phyloP scores from a whole-genome alignment of 2,888 invertebrate species.

The Baronia brevicornis region DNA sequence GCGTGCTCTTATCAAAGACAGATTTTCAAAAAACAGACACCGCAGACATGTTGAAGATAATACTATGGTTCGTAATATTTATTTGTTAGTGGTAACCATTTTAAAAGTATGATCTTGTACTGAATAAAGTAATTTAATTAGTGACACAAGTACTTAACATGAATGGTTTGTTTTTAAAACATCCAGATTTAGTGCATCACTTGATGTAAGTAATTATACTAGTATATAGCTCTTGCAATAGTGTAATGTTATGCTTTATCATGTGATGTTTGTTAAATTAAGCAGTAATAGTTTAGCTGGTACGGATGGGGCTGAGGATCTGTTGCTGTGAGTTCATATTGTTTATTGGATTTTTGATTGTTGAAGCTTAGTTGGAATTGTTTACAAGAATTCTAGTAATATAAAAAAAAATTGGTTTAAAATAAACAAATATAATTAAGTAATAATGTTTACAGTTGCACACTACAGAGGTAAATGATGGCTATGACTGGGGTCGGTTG shows the following conservation, averaged over 20 bases:
- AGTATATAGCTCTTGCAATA: too few relatives aligned
- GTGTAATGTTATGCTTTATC: too few relatives aligned
- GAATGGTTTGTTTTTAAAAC: too few relatives aligned
- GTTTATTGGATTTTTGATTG: too few relatives aligned
- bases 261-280: too few relatives aligned
- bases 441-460: slow-evolving; percentile 76
- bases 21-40: slow-evolving; percentile 79
- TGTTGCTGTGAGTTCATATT: too few relatives aligned
- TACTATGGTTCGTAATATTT: slow-evolving; percentile 77
- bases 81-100: slow-evolving; percentile 5
- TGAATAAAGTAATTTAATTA: neutral
- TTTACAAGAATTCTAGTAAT: neutral
- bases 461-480: slow-evolving; percentile 91
- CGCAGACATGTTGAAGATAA: slow-evolving; percentile 81
- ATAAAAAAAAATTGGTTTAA: neutral
- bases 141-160: slow-evolving; percentile 12
- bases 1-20: slow-evolving; percentile 83
- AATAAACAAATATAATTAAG: slow-evolving; percentile 1
- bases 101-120: slow-evolving; percentile 8
- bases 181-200: too few relatives aligned
- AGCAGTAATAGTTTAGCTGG: too few relatives aligned
- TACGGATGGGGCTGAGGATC: too few relatives aligned
- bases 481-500: slow-evolving; percentile 91
- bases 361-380: neutral
- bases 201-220: too few relatives aligned